Percentiles rank a stretch among this genome's conserved stretches.
Conservation (phyloP, 2,888 invertebrate species). For the Candidula unifasciata region DNA sequence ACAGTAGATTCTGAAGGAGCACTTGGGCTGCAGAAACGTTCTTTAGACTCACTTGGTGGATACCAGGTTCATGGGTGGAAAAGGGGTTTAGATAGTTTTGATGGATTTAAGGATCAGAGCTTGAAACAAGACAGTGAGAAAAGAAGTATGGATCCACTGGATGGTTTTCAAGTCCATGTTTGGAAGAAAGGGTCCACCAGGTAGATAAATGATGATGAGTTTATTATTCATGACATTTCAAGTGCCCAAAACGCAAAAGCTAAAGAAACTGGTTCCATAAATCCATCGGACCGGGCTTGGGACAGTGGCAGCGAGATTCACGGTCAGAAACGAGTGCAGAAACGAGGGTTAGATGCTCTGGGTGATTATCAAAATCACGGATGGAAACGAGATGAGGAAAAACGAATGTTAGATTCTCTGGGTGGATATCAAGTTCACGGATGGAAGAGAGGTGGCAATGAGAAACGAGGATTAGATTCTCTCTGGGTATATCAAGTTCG, state of each 20-base stretch:
- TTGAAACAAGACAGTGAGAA: slow-evolving; percentile 41
- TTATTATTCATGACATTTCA: neutral
- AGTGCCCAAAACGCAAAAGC: no score
- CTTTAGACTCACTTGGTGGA: slow-evolving; percentile 45
- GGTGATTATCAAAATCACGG: slow-evolving; percentile 46
- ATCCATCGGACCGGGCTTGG: slow-evolving; percentile 18
- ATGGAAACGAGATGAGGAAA: slow-evolving; percentile 35
- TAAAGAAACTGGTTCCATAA: no score
- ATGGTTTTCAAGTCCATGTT: slow-evolving; percentile 14
- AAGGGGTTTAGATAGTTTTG: slow-evolving; percentile 35
- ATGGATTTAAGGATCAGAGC: slow-evolving; percentile 42
- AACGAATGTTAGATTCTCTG: slow-evolving; percentile 43
- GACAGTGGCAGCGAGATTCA: no score
- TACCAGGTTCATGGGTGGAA: slow-evolving; percentile 48
- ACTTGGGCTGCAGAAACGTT: slow-evolving; percentile 14
- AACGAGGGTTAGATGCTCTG: slow-evolving; percentile 38
- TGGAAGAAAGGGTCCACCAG: slow-evolving; percentile 37
- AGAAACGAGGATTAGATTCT: slow-evolving; percentile 19
- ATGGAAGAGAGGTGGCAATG: slow-evolving; percentile 32
- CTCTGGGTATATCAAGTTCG: neutral
- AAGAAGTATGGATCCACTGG: slow-evolving; percentile 28
- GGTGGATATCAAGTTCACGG: slow-evolving; percentile 48
- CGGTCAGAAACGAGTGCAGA: slow-evolving; percentile 46
- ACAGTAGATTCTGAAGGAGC: neutral
- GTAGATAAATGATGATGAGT: slow-evolving; percentile 32